Conservation (phyloP, 2,113 vertebrate genomes). For the Albula goreensis region DNA sequence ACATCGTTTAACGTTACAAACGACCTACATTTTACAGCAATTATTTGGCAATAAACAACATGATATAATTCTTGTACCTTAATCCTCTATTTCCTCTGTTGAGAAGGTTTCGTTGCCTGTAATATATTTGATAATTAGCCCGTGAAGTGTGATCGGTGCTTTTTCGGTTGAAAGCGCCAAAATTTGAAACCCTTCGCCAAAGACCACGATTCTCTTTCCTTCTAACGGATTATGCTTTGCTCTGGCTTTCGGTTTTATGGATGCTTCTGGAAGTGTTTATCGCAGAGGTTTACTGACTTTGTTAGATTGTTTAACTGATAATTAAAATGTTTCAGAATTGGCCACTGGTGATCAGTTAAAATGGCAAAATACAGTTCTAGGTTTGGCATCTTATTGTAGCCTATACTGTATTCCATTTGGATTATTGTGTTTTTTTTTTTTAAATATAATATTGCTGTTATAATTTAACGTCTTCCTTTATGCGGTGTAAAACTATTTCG, state of each 20-base stretch:
- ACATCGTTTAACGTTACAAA: background rate
- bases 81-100: background rate
- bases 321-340: background rate
- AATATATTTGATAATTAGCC: background rate
- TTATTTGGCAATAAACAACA: background rate
- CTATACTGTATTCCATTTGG: background rate
- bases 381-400: background rate
- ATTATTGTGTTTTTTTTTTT: background rate
- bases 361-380: background rate
- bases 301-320: background rate
- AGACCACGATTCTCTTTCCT: background rate
- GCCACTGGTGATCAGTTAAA: background rate
- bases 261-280: background rate
- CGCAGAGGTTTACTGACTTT: background rate
- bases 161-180: slow-evolving; percentile 17
- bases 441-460: no score
- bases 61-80: background rate
- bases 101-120: background rate
- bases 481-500: no score
- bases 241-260: background rate
- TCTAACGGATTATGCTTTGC: background rate
- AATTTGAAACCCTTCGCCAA: slow-evolving; percentile 17
- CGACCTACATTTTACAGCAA: background rate
- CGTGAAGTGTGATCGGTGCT: background rate
- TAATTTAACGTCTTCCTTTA: no score